Evolutionary conservation across 2,797 vertebrate genomes (phyloP), one percentile per base, ranked within the genome.

Genomic region (Leptoclinus maculatus): DNA sequence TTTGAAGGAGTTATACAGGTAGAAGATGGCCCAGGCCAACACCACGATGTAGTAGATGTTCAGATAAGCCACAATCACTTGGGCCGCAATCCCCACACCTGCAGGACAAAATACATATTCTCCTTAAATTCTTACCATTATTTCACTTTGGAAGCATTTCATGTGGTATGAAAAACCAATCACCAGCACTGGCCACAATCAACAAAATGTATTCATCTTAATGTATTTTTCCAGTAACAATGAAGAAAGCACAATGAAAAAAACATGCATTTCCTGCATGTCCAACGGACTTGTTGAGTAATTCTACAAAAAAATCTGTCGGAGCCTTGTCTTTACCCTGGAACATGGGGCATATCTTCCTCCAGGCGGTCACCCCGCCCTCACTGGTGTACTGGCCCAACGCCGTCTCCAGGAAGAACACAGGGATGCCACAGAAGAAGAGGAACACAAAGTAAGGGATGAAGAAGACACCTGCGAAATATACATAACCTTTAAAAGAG

Each of bases 321-420:
- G 3, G 12, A 77, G 78, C 23, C 41, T 80, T 54, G 27, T 76
- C 74, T 78, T 93, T 84, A 98, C 98, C 98, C 94, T 97, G 93
- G 66, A 98, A 97, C 90, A 99, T 94, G 67, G 98, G 98, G 38
- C 97, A 99, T 72, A 99, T 97, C 94, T 97, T 98, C 91, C 94
- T 95, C 98, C 98, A 99, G 83, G 97, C 97, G 0, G 98, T 99
- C 56, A 99, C 89, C 0, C 96, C 97, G 0, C 98, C 96, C 88
- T 99, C 95, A 56, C 96, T 97, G 38, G 98, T 99, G 87, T 97
- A 99, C 86, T 99, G 98, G 19, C 98, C 98, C 93, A 99, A 45
- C 0, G 97, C 96, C 0, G 96, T 97, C 94, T 99, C 98, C 95
- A 99, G 77, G 83, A 99, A 95, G 87, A 99, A 98, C 53, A 99